phyloP scores from a whole-genome alignment of 1,140 invertebrate species.

The Brachionus sp. region DNA sequence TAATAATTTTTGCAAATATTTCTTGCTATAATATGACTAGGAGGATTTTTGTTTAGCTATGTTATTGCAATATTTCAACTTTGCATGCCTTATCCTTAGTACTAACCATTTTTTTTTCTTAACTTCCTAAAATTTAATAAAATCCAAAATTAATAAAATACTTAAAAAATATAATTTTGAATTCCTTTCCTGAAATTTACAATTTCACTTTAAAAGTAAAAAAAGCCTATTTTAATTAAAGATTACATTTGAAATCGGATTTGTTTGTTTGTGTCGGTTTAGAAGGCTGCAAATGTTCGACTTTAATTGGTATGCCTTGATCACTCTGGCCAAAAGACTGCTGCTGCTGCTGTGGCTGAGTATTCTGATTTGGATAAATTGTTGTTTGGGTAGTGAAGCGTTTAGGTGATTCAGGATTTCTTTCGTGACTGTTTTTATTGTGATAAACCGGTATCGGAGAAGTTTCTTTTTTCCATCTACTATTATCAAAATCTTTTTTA shows the following conservation, averaged over 20 bases:
- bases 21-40: neutral
- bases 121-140: neutral
- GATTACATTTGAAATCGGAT: slow-evolving; percentile 32
- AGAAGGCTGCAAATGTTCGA: neutral
- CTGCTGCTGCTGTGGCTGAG: neutral
- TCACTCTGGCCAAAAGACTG: neutral
- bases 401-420: neutral
- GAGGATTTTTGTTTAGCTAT: neutral
- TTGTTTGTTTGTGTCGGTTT: neutral
- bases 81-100: neutral
- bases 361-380: neutral
- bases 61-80: slow-evolving; percentile 2
- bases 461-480: neutral
- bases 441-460: slow-evolving; percentile 20
- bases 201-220: neutral
- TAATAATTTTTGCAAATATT: slow-evolving; percentile 31
- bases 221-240: neutral
- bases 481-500: neutral
- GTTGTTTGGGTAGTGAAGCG: slow-evolving; percentile 19
- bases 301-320: slow-evolving; percentile 8
- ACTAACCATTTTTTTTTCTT: neutral
- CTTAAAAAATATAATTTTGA: neutral
- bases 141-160: neutral
- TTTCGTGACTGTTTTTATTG: neutral
- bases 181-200: neutral